A percentile compares a stretch with the other conserved stretches of the same genome.
These are phyloP conservation scores for Coecobrya sp. DNA, from an alignment of 2,888 invertebrate species.

Conservation along the genomic window DNA sequence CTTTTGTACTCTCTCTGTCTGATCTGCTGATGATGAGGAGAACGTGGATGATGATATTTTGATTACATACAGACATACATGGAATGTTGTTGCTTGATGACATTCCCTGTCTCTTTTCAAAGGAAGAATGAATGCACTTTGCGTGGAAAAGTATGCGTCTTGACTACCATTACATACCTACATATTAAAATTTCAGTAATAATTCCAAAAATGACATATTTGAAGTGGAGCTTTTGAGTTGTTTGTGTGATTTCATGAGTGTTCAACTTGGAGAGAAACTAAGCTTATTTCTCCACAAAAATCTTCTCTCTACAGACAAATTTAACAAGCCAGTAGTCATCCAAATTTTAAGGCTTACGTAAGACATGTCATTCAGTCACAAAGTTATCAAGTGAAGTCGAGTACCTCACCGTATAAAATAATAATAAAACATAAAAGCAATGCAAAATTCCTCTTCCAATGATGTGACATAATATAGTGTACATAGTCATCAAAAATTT, in stretches of 20 bases:
- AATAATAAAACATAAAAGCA: background rate
- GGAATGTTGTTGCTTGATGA: slow-evolving; percentile 17
- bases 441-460: background rate
- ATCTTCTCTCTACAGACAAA: background rate
- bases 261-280: background rate
- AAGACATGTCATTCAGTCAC: background rate
- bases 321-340: background rate
- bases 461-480: background rate
- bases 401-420: background rate
- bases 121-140: background rate
- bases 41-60: slow-evolving; percentile 36
- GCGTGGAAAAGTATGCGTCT: background rate
- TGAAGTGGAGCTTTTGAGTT: background rate
- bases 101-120: background rate
- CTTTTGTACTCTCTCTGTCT: slow-evolving; percentile 36
- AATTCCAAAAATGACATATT: background rate
- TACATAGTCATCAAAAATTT: background rate
- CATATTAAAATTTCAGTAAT: background rate
- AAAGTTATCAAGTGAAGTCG: background rate
- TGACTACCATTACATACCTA: background rate
- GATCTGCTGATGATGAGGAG: slow-evolving; percentile 37
- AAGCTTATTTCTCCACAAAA: background rate
- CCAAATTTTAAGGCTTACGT: background rate
- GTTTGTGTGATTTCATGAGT: background rate
- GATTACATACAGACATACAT: background rate